Conservation (phyloP, 2,113 vertebrate species). For the Ochotona princeps region DNA sequence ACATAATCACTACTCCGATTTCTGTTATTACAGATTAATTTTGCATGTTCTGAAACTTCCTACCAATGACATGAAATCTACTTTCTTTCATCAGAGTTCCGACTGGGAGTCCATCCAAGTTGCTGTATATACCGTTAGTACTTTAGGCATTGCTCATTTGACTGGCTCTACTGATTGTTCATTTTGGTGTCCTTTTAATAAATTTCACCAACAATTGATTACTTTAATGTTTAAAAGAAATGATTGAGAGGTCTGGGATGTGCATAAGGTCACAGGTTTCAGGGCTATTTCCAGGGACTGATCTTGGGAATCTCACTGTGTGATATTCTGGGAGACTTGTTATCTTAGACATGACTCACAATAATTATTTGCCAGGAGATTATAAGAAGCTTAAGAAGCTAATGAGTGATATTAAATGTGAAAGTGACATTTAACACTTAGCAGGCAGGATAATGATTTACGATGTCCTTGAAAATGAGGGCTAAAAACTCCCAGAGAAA, state of each 20-base stretch:
- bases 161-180: not conserved
- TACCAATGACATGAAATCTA: not conserved
- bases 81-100: not conserved
- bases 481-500: not conserved
- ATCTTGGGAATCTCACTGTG: not conserved
- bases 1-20: not conserved
- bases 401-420: not conserved
- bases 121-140: not conserved
- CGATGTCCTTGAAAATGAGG: not conserved
- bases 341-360: not conserved
- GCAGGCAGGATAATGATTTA: not conserved
- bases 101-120: not conserved
- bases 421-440: not conserved
- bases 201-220: not conserved
- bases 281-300: not conserved
- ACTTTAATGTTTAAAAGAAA: not conserved
- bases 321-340: not conserved
- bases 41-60: not conserved
- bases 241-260: not conserved
- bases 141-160: not conserved
- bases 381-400: not conserved
- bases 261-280: not conserved
- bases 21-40: not conserved
- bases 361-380: not conserved
- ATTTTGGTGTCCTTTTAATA: not conserved